Conservation (phyloP, 2,113 vertebrate genomes). For the Actenoides lindsayi region DNA sequence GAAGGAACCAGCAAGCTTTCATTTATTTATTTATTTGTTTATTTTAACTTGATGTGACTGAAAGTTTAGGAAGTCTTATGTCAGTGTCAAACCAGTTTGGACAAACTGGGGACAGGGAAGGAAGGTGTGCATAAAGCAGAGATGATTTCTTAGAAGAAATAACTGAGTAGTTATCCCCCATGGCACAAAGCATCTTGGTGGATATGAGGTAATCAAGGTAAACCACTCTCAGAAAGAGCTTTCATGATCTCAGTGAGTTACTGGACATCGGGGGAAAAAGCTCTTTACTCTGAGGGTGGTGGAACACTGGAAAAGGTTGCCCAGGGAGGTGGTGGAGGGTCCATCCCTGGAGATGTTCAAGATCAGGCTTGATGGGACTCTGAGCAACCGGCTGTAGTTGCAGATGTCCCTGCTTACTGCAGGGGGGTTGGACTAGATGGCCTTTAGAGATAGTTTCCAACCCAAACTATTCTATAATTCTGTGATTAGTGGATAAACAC, state of each 20-base stretch:
- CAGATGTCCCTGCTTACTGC: too few species aligned
- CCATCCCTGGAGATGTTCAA: too few species aligned
- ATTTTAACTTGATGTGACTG: not conserved
- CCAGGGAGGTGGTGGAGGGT: too few species aligned
- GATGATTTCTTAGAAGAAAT: not conserved
- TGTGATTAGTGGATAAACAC: not conserved
- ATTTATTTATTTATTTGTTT: not conserved
- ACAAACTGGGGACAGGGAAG: not conserved
- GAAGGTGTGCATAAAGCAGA: not conserved
- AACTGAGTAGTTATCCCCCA: not conserved
- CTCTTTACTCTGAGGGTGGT: too few species aligned
- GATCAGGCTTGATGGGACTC: too few species aligned
- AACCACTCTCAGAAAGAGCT: not conserved
- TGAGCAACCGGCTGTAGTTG: too few species aligned
- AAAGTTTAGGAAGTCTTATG: not conserved
- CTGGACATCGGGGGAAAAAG: too few species aligned
- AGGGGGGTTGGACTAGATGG: not conserved
- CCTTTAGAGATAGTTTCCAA: too few species aligned
- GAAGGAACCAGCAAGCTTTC: not conserved
- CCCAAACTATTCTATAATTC: too few species aligned
- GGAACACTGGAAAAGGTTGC: too few species aligned
- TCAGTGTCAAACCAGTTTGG: not conserved
- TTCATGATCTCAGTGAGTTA: not conserved
- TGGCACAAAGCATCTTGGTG: not conserved
- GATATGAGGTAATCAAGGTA: not conserved